Evolutionary conservation across 2,888 invertebrate species (phyloP), one percentile per base, ranked within the genome.

Genomic region (Euphydryas editha): DNA sequence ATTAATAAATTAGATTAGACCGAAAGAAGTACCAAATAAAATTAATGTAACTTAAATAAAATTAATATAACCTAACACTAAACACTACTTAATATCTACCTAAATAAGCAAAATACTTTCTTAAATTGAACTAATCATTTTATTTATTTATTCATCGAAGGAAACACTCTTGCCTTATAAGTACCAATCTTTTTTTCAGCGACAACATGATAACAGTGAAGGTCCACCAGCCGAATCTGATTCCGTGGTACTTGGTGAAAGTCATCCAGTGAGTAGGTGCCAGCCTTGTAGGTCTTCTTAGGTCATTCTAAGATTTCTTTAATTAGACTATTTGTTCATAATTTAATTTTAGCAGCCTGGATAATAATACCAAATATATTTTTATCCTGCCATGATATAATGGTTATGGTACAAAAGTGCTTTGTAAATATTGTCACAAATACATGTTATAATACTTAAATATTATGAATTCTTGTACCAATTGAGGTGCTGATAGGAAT

Each of bases 141-240:
- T 54, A n/a, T 8, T n/a, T 15, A 8, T 17, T n/a, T 54, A 24
- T 51, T 21, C 20, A n/a, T n/a, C n/a, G n/a, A n/a, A n/a, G n/a
- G n/a, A n/a, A n/a, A n/a, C n/a, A n/a, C n/a, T n/a, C n/a, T n/a
- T n/a, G n/a, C n/a, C n/a, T n/a, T n/a, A n/a, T n/a, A 24, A 6
- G n/a, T 36, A 1, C 17, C 4, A 37, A 0, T 37, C 6, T 37
- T 56, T 47, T 56, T 72, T 94, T 57, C 90, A 97, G 96, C 94
- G 96, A 80, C 94, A 96, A 76, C 95, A 96, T 78, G 97, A 97
- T 77, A 94, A 91, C 76, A 95, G 94, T 72, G 94, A 95, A 77
- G 93, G 95, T 65, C 93, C 94, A 6, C 94, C 94, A 36, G 93
- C 90, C 20, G 94, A 94, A 65, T 93, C 94, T 47, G 95, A 95